Percentiles rank a stretch among this genome's conserved stretches.
phyloP scores from a whole-genome alignment of 2,797 vertebrate genomes.

The Anabas testudineus region DNA sequence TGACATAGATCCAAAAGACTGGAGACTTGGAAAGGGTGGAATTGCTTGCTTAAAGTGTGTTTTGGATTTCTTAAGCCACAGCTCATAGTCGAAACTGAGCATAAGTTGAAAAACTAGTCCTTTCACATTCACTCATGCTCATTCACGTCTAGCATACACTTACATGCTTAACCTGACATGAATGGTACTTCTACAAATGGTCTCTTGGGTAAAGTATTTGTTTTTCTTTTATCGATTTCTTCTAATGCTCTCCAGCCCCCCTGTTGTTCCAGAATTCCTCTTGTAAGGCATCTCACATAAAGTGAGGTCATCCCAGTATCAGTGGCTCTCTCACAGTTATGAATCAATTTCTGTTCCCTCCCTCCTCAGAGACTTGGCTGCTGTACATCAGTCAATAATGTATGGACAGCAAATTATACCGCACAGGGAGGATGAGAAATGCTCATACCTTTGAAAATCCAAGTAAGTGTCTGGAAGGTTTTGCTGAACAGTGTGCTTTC shows the following conservation, averaged over 20 bases:
- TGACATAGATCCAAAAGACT: conserved; percentile 12
- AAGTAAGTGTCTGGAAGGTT: conserved; percentile 1
- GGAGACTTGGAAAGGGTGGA: conserved; percentile 11
- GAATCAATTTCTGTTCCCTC: conserved; percentile 30
- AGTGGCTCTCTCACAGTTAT: conserved; percentile 28
- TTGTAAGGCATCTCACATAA: conserved; percentile 65
- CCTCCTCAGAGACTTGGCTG: conserved; percentile 35
- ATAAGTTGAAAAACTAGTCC: not conserved
- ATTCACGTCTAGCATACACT: not conserved
- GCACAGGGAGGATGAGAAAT: conserved; percentile 2
- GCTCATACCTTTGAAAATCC: not conserved
- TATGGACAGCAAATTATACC: conserved; percentile 25
- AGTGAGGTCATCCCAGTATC: conserved; percentile 63
- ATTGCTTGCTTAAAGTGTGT: conserved; percentile 29
- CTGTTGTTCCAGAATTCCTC: conserved; percentile 14
- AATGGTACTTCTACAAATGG: not conserved
- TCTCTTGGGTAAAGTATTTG: not conserved
- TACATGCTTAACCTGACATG: not conserved
- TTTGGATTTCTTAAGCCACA: conserved; percentile 17
- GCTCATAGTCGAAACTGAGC: conserved; percentile 4
- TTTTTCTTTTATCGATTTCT: conserved; percentile 4
- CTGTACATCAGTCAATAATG: conserved; percentile 39
- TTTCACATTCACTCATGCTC: not conserved
- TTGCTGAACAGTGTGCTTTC: not conserved
- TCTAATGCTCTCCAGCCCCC: not conserved